Base-by-base conservation (phyloP, 2,797 vertebrate species). In the Ptychobarbus kaznakovi region DNA sequence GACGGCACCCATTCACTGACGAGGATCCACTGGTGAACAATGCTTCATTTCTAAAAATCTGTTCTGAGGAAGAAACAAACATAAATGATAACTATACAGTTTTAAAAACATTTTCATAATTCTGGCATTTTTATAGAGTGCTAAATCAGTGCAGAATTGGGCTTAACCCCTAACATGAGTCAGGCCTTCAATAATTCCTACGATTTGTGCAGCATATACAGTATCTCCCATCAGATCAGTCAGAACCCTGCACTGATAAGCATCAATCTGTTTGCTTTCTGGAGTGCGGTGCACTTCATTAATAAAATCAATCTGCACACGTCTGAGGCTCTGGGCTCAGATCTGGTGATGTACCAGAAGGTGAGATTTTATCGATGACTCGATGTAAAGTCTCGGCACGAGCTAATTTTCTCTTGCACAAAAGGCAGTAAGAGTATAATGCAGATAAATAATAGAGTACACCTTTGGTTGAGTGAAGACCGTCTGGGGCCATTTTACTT, bases 221-320 rank as follows among this genome's bases (percentile, higher is more conserved):
- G 28, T 66, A 58, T 78, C 82, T 69, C 16, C 2, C 63, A 12
- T 58, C 38, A 58, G 83, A 79, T 84, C 82, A 35, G 61, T 66
- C 58, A 32, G 28, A 46, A 49, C 28, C 13, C 28, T 35, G 28
- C 42, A 28, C 70, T 87, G 85, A 89, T 89, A 85, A 86, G 15
- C 83, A 86, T 84, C 85, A 83, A 35, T 86, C 82, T 83, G 87
- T 88, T 85, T 80, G 79, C 86, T 72, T 75, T 82, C 32, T 84
- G 74, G 69, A 82, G 78, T 73, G 72, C 9, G 15, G 20, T 65
- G 75, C 75, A 75, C 56, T 80, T 66, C 76, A 83, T 88, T 80
- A 86, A 86, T 83, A 80, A 85, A 88, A 88, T 86, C 84, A 88
- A 88, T 85, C 74, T 80, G 70, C 44, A 38, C 86, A 79, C 25